Evolutionary conservation across 2,888 invertebrate species (phyloP).

Genomic region (Macrophya annulata): DNA sequence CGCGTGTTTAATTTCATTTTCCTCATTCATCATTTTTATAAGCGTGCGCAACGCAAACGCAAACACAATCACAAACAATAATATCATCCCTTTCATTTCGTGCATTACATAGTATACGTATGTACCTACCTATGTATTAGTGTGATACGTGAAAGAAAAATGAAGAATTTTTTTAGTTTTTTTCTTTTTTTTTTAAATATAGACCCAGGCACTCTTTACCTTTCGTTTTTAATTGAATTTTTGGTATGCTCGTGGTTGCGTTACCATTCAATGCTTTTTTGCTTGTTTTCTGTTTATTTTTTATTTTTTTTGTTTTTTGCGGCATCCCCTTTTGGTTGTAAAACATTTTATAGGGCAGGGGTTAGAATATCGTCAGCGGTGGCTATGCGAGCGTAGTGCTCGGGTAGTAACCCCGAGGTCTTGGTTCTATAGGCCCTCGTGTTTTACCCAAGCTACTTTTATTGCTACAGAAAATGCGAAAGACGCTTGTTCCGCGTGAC

Average conservation of each 20-base stretch:
- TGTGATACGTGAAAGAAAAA: not conserved
- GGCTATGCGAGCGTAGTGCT: conserved; percentile 38
- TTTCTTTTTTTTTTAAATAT: not conserved
- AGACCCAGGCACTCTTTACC: conserved; percentile 27
- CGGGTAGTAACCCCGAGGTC: conserved; percentile 51
- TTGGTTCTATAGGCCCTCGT: conserved; percentile 43
- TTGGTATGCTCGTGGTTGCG: conserved; percentile 34
- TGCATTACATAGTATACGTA: not conserved
- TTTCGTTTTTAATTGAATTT: conserved; percentile 49
- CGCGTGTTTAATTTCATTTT: conserved; percentile 15
- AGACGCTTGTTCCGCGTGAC: conserved; percentile 51
- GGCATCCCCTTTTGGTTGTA: conserved; percentile 45
- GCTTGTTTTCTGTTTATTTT: too few relatives aligned
- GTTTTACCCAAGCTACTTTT: conserved; percentile 46
- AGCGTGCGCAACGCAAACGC: not conserved
- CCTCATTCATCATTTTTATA: conserved; percentile 46
- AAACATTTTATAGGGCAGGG: conserved; percentile 52
- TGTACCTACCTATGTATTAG: not conserved
- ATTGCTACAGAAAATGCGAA: conserved; percentile 52
- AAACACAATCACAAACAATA: too few relatives aligned
- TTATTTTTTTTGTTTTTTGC: not conserved
- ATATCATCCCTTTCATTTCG: conserved; percentile 26
- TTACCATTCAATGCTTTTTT: conserved; percentile 34
- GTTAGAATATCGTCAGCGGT: conserved; percentile 49
- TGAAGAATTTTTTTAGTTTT: not conserved